A percentile compares a stretch with the other conserved stretches of the same genome.
These are phyloP conservation scores for Drosophila demipolita DNA, from an alignment of 2,888 invertebrate species.

Conservation along the genomic window DNA sequence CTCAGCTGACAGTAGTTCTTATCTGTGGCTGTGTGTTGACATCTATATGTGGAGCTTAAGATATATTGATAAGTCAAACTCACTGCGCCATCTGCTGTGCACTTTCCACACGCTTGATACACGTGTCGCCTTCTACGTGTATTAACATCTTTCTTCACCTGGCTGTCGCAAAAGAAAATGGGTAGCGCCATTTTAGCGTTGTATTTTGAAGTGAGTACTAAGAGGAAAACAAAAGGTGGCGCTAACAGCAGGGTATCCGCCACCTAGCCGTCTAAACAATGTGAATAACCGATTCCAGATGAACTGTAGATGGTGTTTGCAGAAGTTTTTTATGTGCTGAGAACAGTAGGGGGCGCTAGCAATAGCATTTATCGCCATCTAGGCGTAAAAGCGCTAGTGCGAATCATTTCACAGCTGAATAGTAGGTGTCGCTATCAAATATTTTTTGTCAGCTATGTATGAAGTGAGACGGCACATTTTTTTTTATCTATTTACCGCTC, in stretches of 20 bases:
- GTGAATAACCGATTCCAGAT: not conserved
- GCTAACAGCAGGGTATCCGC: not conserved
- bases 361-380: not conserved
- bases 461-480: not conserved
- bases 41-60: not conserved
- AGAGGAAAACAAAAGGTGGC: not conserved
- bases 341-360: no score
- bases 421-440: not conserved
- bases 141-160: not conserved
- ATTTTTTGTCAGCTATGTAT: not conserved
- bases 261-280: not conserved
- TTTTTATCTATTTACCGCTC: not conserved
- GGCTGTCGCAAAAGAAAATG: not conserved
- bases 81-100: not conserved
- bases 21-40: not conserved
- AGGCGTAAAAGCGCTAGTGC: not conserved
- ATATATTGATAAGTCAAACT: not conserved
- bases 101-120: not conserved
- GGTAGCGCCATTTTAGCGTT: not conserved
- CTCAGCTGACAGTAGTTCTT: not conserved
- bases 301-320: not conserved
- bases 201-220: no score
- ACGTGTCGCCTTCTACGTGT: not conserved
- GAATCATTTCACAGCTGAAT: not conserved
- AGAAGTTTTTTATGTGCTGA: not conserved